Base-by-base conservation (phyloP, 2,797 vertebrate genomes). In the Pangasius krempfi region DNA sequence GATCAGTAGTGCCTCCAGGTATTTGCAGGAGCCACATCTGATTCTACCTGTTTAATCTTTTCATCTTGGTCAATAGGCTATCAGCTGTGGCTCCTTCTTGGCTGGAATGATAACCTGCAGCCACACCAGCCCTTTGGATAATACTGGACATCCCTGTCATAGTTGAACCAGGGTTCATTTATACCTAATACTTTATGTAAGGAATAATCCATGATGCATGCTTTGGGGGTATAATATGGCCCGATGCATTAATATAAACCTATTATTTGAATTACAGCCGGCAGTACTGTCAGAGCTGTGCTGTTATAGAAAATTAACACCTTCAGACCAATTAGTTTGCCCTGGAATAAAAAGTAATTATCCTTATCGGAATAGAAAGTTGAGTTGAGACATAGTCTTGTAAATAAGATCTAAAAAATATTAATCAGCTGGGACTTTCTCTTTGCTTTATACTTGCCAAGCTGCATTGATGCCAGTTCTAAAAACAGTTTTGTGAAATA, bases 261-360 rank as follows among this genome's bases (percentile, higher is more conserved):
- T 8, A 37, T 70, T 7, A 40, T 72, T 72, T 20, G 68, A 37
- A 37, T 37, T 22, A 9, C 2, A 72, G 7, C 68, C 7, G 16
- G 30, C 68, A 20, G 5, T 70, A 37, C 33, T 70, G 33, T 37
- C 33, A 37, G 68, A 70, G 68, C 5, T 9, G 33, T 0, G 13
- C n/a, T 68, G 64, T 66, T n/a, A 12, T 2, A 68, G 4, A 33
- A 68, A 68, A 33, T 16, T 4, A 30, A 72, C 37, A 40, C 37
- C 18, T 72, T 40, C 70, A 8, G 20, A 40, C 18, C 22, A 13
- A 13, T 73, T 73, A 73, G 20, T 44, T 73, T 44, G 72, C 12
- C 47, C 75, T 54, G 50, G n/a, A 79, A 78, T 78, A 79, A 56
- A 56, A 54, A 56, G 7, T 79, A 16, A 78, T 50, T 52, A 78